Percentiles rank a stretch among this genome's conserved stretches.
phyloP scores from a whole-genome alignment of 2,797 vertebrate genomes.

The Paramormyrops hopkinsi region DNA sequence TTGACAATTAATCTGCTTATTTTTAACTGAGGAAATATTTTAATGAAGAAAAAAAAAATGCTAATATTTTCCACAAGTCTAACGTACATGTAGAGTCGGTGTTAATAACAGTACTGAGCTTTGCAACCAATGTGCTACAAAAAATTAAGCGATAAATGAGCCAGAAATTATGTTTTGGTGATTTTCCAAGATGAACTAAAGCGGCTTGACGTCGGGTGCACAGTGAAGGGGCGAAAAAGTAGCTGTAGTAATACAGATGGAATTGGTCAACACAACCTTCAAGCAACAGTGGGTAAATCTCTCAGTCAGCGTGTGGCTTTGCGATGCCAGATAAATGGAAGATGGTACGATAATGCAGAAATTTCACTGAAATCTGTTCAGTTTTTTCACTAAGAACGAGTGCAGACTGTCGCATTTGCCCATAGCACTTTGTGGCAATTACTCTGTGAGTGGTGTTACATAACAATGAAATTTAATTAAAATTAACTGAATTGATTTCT shows the following conservation, averaged over 20 bases:
- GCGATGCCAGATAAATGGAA: background rate
- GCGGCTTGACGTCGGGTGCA: background rate
- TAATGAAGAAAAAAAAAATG: background rate
- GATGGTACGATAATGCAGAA: background rate
- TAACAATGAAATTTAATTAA: background rate
- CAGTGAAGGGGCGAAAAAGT: background rate
- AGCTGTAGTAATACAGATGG: constrained; percentile 12
- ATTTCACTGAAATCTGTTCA: background rate
- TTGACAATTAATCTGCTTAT: background rate
- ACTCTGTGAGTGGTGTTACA: background rate
- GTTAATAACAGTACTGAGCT: background rate
- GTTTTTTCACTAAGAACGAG: background rate
- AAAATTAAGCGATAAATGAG: background rate
- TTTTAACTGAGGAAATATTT: background rate
- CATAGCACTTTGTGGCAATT: background rate
- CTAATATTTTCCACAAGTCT: background rate
- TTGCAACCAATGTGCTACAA: background rate
- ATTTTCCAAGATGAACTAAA: background rate
- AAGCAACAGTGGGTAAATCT: background rate
- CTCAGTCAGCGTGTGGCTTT: background rate
- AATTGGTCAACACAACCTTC: background rate
- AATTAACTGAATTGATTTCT: background rate
- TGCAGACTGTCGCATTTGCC: background rate
- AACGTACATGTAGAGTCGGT: background rate
- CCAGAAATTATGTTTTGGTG: background rate